phyloP scores from a whole-genome alignment of 2,797 vertebrate species.

The Myotis vivesi region DNA sequence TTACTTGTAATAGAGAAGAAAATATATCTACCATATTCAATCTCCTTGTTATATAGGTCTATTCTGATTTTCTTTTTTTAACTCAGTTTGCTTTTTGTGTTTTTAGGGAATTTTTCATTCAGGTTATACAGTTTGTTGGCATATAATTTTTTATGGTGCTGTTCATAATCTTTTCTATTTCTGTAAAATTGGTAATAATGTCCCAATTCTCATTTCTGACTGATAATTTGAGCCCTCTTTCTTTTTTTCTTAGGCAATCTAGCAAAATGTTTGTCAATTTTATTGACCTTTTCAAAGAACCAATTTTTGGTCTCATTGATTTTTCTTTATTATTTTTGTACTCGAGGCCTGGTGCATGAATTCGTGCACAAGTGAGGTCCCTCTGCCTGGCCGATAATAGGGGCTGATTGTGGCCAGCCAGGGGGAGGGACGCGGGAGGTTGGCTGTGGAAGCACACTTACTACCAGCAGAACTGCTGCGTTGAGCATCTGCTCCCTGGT shows the following conservation, averaged over 20 bases:
- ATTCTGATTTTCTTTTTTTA: background rate
- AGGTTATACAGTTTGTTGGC: background rate
- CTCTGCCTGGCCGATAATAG: too few species aligned
- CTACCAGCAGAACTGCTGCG: too few species aligned
- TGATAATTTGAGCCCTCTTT: background rate
- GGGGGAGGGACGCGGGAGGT: too few species aligned
- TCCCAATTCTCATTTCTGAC: background rate
- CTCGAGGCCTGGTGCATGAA: too few species aligned
- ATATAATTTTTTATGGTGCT: background rate
- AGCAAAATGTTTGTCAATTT: background rate
- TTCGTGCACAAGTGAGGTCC: too few species aligned
- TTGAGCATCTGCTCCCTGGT: too few species aligned
- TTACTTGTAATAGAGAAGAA: slow-evolving; percentile 28
- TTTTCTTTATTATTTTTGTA: background rate
- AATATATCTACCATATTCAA: background rate
- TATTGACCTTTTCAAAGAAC: background rate
- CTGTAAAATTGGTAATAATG: background rate
- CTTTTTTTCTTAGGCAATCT: background rate
- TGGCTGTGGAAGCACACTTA: too few species aligned
- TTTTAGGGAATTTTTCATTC: background rate
- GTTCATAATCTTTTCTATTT: background rate
- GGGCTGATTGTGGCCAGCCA: too few species aligned
- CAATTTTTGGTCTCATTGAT: background rate
- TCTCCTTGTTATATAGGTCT: background rate
- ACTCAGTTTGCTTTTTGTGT: background rate